Evolutionary conservation across 2,113 vertebrate genomes (phyloP).

Genomic region (Solea solea): DNA sequence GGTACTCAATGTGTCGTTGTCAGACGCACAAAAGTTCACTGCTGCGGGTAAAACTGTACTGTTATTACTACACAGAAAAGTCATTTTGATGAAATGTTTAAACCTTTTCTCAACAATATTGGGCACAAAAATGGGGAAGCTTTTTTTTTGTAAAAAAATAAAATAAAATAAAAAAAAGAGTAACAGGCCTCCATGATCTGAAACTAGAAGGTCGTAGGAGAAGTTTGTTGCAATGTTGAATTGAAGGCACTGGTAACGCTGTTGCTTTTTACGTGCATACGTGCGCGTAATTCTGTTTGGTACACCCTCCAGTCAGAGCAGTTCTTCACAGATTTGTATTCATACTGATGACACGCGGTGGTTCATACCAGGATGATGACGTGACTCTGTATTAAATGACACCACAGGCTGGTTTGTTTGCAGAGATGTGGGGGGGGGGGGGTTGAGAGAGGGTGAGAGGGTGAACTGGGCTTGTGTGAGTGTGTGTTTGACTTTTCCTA

Average conservation of each 20-base stretch:
- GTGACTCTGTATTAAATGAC: not conserved
- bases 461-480: not conserved
- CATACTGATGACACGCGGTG: not conserved
- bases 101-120: not conserved
- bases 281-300: slow-evolving; percentile 1
- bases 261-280: slow-evolving; percentile 12
- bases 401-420: not conserved
- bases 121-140: not conserved
- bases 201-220: not conserved
- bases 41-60: no score
- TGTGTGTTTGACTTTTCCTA: not conserved
- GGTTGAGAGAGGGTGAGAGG: no score
- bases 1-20: no score
- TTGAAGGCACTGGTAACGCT: not conserved
- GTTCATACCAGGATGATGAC: not conserved
- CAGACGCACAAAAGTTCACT: no score
- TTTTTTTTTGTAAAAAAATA: not conserved
- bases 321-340: not conserved
- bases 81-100: not conserved
- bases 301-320: not conserved
- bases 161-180: not conserved
- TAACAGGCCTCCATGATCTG: not conserved
- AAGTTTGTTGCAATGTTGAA: not conserved
- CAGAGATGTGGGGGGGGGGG: no score
- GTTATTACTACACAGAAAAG: no score